Evolutionary conservation across 2,888 invertebrate species (phyloP), one percentile per base, ranked within the genome.

Genomic region (Prosopocoilus inquinatus): DNA sequence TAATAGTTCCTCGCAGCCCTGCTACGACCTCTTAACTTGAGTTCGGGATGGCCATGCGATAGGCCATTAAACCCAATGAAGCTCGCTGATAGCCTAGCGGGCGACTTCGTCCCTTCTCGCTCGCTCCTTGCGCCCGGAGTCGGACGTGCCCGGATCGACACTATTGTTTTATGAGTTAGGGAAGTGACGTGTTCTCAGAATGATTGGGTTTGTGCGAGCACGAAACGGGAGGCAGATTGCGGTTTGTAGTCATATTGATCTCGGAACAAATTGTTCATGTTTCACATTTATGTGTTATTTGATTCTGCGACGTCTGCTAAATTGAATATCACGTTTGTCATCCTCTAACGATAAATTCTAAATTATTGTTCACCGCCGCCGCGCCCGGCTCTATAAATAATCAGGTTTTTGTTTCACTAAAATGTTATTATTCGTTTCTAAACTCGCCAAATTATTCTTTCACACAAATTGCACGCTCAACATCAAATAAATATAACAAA

Each of bases 1-100:
- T 71, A 70, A 69, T 68, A 69, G 69, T 69, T 69, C 67, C 66
- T 68, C 68, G 66, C 68, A 67, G 68, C 67, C 57, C 57, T 9
- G 62, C 69, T 64, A 70, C 67, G 72, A 67, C 69, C 71, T 69
- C 71, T 71, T 70, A 70, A 71, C 66, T 71, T 57, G 67, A 70
- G 69, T 68, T 65, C 64, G 67, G 63, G 68, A 71, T 68, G 68
- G 71, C 67, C 66, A 62, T 65, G 64, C 68, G 65, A 71, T 71
- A 64, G 69, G 61, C 71, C 64, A 71, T 70, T 71, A 70, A 70
- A 67, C 65, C 67, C 70, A 68, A 70, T 69, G 70, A 70, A 67
- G 69, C 66, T 60, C 57, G 38, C 60, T 65, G 65, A 65, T 65
- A 61, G 60, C 55, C 55, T 59, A 58, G 49, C 48, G 47, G 52